Evolutionary conservation across 2,113 vertebrate species (phyloP), one percentile per base, ranked within the genome.

Genomic region (Embiotoca jacksoni): DNA sequence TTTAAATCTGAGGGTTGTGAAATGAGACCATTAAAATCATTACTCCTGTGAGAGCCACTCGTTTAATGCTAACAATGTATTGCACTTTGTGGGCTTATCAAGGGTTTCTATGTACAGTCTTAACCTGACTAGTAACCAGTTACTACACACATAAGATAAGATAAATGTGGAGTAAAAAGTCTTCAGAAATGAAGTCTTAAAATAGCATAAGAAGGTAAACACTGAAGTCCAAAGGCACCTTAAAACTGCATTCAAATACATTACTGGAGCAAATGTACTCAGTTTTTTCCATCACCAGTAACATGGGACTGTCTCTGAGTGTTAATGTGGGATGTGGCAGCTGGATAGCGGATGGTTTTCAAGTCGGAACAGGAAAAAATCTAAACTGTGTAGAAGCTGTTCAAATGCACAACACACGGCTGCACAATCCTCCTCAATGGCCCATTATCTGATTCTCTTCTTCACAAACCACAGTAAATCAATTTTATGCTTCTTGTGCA

Each of bases 361-460:
- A 56, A 59, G 71, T 49, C 61, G 50, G 53, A 82, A 59, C 16
- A 69, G 13, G 50, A 64, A 76, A 70, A 78, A 76, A 72, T 69
- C 60, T 35, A 88, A 71, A 62, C 9, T 32, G 32, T 59, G 33
- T 11, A 59, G 59, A 58, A 59, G 53, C 65, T 60, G 1, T 78
- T 80, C 61, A 88, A 58, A 80, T 62, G 31, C 37, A 75, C 30
- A 65, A 53, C 55, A 82, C 80, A 83, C 53, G 8, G 60, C 61
- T 69, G 54, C 61, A 69, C 32, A 72, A 32, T 73, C 31, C 36
- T 62, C n/a, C 33, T 80, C 56, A 61, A 33, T 63, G 65, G 32
- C 49, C 15, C 15, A 30, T 74, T 76, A 75, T 82, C 65, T 73
- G 67, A 84, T 74, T 82, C 33, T 8, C 60, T 9, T 79, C 47